Evolutionary conservation across 1,140 invertebrate species (phyloP).

Genomic region (Plutomurus gul): DNA sequence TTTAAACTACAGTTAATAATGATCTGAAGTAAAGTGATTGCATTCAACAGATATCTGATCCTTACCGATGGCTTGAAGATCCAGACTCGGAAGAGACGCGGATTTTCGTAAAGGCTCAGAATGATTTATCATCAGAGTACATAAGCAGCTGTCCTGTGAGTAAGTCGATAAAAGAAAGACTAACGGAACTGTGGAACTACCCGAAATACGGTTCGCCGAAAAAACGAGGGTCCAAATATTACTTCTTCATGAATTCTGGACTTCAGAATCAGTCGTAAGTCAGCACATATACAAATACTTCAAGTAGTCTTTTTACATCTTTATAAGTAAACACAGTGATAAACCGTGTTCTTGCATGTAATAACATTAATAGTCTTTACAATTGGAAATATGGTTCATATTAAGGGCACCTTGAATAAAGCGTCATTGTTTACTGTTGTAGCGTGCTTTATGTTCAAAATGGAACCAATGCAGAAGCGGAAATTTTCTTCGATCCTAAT

Average conservation of each 20-base stretch:
- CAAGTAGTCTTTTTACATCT: neutral
- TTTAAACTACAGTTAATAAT: too few relatives aligned
- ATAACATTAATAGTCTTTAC: neutral
- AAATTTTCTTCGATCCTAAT: slow-evolving; percentile 94
- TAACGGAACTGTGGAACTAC: slow-evolving; percentile 93
- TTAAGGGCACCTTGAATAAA: neutral
- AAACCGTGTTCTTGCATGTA: neutral
- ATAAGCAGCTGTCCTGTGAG: slow-evolving; percentile 75
- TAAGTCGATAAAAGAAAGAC: slow-evolving; percentile 70
- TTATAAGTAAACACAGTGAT: too few relatives aligned
- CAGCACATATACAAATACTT: neutral
- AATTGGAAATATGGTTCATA: neutral
- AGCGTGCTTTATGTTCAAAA: slow-evolving; percentile 93
- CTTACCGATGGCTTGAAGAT: slow-evolving; percentile 96
- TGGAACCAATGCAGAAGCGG: slow-evolving; percentile 67
- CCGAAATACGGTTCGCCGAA: slow-evolving; percentile 89
- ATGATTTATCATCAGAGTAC: slow-evolving; percentile 85
- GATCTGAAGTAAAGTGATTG: neutral
- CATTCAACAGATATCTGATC: slow-evolving; percentile 65
- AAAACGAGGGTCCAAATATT: slow-evolving; percentile 82
- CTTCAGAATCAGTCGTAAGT: slow-evolving; percentile 88
- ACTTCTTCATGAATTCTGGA: slow-evolving; percentile 89
- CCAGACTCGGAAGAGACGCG: slow-evolving; percentile 90
- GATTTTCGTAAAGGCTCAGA: slow-evolving; percentile 88
- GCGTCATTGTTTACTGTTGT: slow-evolving; percentile 8